A percentile compares a stretch with the other conserved stretches of the same genome.
Conservation (phyloP, 1,140 invertebrate species). For the Grapholita molesta region DNA sequence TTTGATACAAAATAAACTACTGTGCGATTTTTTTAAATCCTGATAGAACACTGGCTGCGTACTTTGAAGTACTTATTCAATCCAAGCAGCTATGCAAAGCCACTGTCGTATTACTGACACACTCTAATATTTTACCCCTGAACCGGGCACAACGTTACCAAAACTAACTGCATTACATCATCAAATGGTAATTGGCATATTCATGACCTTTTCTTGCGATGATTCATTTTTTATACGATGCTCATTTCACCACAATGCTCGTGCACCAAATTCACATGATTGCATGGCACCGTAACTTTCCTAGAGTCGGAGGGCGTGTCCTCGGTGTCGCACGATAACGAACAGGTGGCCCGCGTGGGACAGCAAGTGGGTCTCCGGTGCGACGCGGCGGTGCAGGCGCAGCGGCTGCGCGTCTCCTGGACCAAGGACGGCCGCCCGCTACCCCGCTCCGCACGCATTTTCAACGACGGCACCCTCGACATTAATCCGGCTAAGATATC, state of each 20-base stretch:
- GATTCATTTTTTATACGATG: not conserved
- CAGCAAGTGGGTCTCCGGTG: slow-evolving; percentile 80
- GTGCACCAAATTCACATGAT: slow-evolving; percentile 31
- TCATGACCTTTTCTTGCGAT: not conserved
- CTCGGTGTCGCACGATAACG: slow-evolving; percentile 56
- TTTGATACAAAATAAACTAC: too few relatives aligned
- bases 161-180: not conserved
- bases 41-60: too few relatives aligned
- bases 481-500: slow-evolving; percentile 77
- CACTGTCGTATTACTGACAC: too few relatives aligned
- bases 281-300: slow-evolving; percentile 54
- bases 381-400: slow-evolving; percentile 61
- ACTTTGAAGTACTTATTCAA: too few relatives aligned
- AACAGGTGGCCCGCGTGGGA: slow-evolving; percentile 76
- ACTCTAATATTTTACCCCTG: too few relatives aligned
- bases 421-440: slow-evolving; percentile 72
- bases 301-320: slow-evolving; percentile 49
- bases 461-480: slow-evolving; percentile 56
- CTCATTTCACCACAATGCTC: slow-evolving; percentile 26
- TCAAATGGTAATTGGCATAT: not conserved
- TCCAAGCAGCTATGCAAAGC: too few relatives aligned
- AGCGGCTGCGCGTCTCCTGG: slow-evolving; percentile 73
- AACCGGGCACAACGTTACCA: too few relatives aligned
- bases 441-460: slow-evolving; percentile 59
- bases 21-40: too few relatives aligned